A percentile compares a stretch with the other conserved stretches of the same genome.
These are phyloP conservation scores for Zosterops hypoxanthus DNA, from an alignment of 2,113 vertebrate species.

Conservation along the genomic window DNA sequence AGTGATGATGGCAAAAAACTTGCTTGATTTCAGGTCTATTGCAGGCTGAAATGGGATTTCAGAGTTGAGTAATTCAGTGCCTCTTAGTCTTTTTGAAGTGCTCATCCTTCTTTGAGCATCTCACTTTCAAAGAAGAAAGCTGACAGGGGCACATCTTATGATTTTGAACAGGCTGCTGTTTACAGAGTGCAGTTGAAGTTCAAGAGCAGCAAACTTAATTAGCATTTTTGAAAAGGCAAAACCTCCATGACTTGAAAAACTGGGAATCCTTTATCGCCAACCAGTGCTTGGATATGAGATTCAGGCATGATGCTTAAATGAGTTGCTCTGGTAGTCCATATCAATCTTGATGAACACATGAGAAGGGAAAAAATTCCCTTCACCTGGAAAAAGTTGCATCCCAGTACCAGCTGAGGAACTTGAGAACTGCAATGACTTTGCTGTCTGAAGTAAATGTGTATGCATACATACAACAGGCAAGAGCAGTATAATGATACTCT, in stretches of 20 bases:
- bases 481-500: neutral
- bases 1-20: neutral
- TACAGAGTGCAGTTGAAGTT: slow-evolving; percentile 10
- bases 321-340: neutral
- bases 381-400: neutral
- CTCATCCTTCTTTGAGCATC: neutral
- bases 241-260: neutral
- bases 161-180: neutral
- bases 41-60: neutral
- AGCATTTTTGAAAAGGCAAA: slow-evolving; percentile 7
- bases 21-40: neutral
- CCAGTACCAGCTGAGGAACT: neutral
- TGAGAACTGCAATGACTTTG: neutral
- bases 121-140: neutral
- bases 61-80: neutral
- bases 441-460: neutral
- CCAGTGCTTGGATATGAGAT: neutral
- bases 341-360: neutral
- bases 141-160: neutral
- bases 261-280: neutral
- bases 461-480: neutral
- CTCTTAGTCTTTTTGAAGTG: neutral
- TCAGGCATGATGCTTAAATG: neutral
- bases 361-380: neutral
- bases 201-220: slow-evolving; percentile 3